Conservation (phyloP, 2,888 invertebrate genomes). For the Diploptera punctata region DNA sequence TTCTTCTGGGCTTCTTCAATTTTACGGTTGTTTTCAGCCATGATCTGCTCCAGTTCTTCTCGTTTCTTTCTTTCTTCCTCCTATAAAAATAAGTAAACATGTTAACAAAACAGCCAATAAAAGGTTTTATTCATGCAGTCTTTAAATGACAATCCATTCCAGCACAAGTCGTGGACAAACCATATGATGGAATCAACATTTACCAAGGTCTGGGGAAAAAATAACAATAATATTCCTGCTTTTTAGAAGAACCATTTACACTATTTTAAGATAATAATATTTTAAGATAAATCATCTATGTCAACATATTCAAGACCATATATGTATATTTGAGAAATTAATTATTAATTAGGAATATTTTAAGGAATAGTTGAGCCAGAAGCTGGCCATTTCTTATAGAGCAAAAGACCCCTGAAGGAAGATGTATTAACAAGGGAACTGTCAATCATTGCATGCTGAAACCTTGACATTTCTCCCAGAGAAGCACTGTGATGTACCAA, state of each 20-base stretch:
- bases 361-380: no score
- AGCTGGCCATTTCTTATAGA: no score
- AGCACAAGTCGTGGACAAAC: not conserved
- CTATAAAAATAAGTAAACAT: conserved; percentile 71
- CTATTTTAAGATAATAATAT: not conserved
- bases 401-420: no score
- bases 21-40: conserved; percentile 97
- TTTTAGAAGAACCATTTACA: conserved; percentile 1
- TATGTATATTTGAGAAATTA: no score
- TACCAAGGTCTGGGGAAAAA: conserved; percentile 2
- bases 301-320: no score
- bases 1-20: conserved; percentile 97
- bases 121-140: conserved; percentile 31
- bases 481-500: no score
- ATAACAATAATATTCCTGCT: not conserved
- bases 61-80: conserved; percentile 97
- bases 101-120: conserved; percentile 36
- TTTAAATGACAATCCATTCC: not conserved
- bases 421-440: no score
- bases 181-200: not conserved
- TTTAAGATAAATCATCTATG: no score
- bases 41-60: conserved; percentile 93
- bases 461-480: no score
- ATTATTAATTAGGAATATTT: no score
- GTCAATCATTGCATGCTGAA: no score